Conservation (phyloP, 53 echinoderm and acorn worm species). For the Temnopleurus reevesii region DNA sequence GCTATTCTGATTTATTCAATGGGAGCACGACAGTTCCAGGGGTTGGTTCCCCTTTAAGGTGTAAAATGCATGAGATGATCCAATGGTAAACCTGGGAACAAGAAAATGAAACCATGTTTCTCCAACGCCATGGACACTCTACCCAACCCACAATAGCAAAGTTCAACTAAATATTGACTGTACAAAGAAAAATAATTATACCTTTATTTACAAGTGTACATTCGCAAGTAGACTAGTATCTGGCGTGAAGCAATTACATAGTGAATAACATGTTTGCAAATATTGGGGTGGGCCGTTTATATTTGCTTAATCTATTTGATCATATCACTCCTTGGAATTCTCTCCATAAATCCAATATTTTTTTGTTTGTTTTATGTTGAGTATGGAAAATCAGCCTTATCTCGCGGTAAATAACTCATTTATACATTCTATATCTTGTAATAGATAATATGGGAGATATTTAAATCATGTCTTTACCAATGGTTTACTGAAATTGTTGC, state of each 20-base stretch:
- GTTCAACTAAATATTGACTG: not conserved
- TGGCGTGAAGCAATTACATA: not conserved
- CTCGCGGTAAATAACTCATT: too few species aligned
- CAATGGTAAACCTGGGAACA: too few species aligned
- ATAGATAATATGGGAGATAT: too few species aligned
- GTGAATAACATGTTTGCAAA: slow-evolving; percentile 8
- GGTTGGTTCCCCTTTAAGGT: too few species aligned
- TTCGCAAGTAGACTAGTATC: not conserved
- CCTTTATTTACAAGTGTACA: not conserved
- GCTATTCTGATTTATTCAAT: too few species aligned
- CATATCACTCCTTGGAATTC: not conserved
- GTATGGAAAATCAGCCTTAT: too few species aligned
- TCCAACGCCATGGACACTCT: not conserved
- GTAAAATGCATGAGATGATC: too few species aligned
- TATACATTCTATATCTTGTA: too few species aligned
- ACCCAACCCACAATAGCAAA: not conserved
- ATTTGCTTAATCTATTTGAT: not conserved
- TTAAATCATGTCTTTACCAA: too few species aligned
- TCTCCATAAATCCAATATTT: not conserved
- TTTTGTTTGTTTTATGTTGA: not conserved
- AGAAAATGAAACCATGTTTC: not conserved
- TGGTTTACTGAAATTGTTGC: too few species aligned
- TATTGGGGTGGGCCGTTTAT: not conserved
- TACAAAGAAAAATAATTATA: not conserved
- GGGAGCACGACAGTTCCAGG: too few species aligned